Percentiles rank a stretch among this genome's conserved stretches.
phyloP scores from a whole-genome alignment of 2,113 vertebrate species.

The Physeter macrocephalus region DNA sequence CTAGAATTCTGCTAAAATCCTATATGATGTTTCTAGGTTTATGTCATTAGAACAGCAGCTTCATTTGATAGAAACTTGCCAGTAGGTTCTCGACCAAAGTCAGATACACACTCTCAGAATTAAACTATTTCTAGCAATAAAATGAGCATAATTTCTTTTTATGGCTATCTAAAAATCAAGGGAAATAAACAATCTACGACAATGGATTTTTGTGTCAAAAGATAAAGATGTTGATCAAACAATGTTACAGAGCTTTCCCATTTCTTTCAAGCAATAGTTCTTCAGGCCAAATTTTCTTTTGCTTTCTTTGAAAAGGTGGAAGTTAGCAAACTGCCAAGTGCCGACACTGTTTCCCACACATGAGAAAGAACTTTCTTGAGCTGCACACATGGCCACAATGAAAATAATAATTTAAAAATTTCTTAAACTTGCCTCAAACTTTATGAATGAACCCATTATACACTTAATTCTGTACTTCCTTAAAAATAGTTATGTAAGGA shows the following conservation, averaged over 20 bases:
- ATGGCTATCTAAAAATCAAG: conserved; percentile 9
- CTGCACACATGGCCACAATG: background rate
- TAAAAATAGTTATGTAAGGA: conserved; percentile 49
- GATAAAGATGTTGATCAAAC: conserved; percentile 40
- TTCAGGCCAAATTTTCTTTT: background rate
- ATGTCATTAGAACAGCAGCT: background rate
- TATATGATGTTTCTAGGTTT: background rate
- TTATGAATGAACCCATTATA: conserved; percentile 55
- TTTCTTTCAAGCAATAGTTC: conserved; percentile 29
- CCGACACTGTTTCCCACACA: background rate
- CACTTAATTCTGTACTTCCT: conserved; percentile 13
- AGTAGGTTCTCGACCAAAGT: background rate
- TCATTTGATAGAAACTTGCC: background rate
- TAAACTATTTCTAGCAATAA: background rate
- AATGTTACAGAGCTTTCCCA: background rate
- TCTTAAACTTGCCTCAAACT: conserved; percentile 9
- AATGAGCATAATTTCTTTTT: conserved; percentile 11
- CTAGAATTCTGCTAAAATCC: background rate
- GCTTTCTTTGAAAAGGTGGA: conserved; percentile 48
- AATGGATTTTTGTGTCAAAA: conserved; percentile 45
- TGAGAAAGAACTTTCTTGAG: background rate
- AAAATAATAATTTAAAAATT: background rate
- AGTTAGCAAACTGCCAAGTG: background rate
- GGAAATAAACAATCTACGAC: conserved; percentile 21
- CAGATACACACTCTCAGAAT: background rate